Percentiles rank a stretch among this genome's conserved stretches.
phyloP scores from a whole-genome alignment of 2,113 vertebrate species.

The Sylvia atricapilla region DNA sequence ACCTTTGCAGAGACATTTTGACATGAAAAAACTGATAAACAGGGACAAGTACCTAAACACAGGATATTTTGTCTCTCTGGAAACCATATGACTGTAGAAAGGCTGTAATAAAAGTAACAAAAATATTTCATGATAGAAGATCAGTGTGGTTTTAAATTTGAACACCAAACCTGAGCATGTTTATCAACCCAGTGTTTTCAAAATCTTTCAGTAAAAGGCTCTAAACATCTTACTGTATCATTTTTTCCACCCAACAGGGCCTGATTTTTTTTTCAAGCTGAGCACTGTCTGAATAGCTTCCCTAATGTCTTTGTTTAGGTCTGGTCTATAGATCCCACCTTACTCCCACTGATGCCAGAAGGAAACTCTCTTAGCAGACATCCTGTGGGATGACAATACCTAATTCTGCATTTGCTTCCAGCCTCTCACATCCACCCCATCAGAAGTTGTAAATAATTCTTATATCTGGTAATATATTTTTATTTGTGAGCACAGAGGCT shows the following conservation, averaged over 20 bases:
- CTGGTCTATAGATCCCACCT: constrained; percentile 7
- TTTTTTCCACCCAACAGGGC: not conserved
- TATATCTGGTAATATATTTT: not conserved
- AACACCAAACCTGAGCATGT: not conserved
- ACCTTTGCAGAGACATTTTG: not conserved
- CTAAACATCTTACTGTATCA: not conserved
- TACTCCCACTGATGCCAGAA: not conserved
- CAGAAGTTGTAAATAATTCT: not conserved
- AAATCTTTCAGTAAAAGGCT: not conserved
- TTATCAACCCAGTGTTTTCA: not conserved
- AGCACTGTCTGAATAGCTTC: constrained; percentile 36
- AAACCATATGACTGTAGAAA: not conserved
- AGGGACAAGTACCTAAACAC: not conserved
- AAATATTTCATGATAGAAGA: not conserved
- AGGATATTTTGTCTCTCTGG: not conserved
- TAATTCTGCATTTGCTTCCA: not conserved
- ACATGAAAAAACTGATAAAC: not conserved
- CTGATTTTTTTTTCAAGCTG: constrained; percentile 34
- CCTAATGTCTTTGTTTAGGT: constrained; percentile 10
- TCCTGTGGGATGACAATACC: not conserved
- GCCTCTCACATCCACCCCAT: not conserved
- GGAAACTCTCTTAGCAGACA: constrained; percentile 8
- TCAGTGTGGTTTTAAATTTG: not conserved
- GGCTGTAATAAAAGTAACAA: not conserved
- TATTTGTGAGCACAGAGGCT: not conserved